Evolutionary conservation across 2,888 invertebrate species (phyloP).

Genomic region (Beris chalybata): DNA sequence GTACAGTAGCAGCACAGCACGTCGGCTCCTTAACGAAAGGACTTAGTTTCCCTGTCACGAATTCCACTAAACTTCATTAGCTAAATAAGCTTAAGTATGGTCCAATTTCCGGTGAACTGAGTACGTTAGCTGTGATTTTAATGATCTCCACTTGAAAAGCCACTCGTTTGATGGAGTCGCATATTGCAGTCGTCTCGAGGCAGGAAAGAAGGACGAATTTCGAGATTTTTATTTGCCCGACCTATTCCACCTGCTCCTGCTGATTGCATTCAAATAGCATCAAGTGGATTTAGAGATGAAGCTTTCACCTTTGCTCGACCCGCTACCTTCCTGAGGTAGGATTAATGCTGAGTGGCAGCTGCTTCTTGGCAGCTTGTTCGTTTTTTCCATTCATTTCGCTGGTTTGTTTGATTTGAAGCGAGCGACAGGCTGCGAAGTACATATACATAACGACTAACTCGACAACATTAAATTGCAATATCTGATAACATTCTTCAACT

Average conservation of each 20-base stretch:
- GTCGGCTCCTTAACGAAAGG: too few relatives aligned
- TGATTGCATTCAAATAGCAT: constrained; percentile 13
- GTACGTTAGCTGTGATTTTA: constrained; percentile 8
- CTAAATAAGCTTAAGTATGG: background rate
- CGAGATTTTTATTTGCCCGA: constrained; percentile 18
- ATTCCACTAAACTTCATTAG: constrained; percentile 17
- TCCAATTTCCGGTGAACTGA: too few relatives aligned
- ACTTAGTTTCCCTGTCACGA: constrained; percentile 1
- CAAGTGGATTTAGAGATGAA: constrained; percentile 13
- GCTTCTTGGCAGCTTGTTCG: too few relatives aligned
- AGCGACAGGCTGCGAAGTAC: too few relatives aligned
- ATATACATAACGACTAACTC: too few relatives aligned
- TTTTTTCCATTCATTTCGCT: too few relatives aligned
- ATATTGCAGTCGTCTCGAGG: background rate
- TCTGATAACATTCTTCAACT: too few relatives aligned
- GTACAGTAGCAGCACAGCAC: background rate
- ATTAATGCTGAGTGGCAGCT: too few relatives aligned
- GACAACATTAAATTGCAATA: too few relatives aligned
- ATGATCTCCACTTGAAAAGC: constrained; percentile 1
- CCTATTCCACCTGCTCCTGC: background rate
- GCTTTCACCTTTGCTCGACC: background rate
- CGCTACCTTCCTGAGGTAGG: background rate
- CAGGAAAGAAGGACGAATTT: background rate
- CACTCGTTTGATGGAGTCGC: background rate
- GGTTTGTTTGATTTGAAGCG: too few relatives aligned